Conservation (phyloP, 2,113 vertebrate genomes). For the human (Homo sapiens) region DNA sequence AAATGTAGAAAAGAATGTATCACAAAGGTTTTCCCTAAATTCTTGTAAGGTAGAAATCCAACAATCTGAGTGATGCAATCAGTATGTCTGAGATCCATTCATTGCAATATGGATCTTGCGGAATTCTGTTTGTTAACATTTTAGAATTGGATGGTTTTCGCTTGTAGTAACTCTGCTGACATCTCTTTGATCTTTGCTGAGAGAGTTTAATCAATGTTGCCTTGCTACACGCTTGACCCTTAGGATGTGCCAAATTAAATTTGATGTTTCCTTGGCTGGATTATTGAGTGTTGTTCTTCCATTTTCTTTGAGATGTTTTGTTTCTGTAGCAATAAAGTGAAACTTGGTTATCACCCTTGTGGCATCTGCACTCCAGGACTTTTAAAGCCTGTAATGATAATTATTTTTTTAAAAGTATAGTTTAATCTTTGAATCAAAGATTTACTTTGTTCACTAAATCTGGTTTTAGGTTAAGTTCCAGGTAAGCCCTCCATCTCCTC, state of each 20-base stretch:
- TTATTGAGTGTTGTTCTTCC: slow-evolving; percentile 51
- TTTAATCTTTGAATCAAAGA: slow-evolving; percentile 49
- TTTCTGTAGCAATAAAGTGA: slow-evolving; percentile 42
- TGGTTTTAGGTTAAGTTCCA: slow-evolving; percentile 35
- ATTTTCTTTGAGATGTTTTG: slow-evolving; percentile 58
- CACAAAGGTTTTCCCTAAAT: background rate
- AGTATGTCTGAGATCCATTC: background rate
- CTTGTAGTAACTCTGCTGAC: slow-evolving; percentile 29
- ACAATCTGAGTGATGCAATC: background rate
- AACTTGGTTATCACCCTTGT: slow-evolving; percentile 14
- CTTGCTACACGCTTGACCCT: slow-evolving; percentile 39
- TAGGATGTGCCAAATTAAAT: slow-evolving; percentile 61
- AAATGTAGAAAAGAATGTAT: background rate
- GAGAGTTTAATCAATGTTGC: slow-evolving; percentile 62
- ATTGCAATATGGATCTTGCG: background rate
- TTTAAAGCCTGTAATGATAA: slow-evolving; percentile 46
- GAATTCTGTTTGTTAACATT: slow-evolving; percentile 19
- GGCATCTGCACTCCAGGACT: background rate
- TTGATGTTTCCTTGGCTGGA: slow-evolving; percentile 29
- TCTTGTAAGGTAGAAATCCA: slow-evolving; percentile 24
- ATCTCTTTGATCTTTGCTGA: slow-evolving; percentile 34
- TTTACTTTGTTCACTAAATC: slow-evolving; percentile 24
- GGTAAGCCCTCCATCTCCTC: background rate
- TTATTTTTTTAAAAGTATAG: slow-evolving; percentile 34
- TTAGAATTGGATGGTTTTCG: slow-evolving; percentile 11